These are phyloP conservation scores for Heliconius aoede DNA, from an alignment of 2,888 invertebrate species.

Conservation along the genomic window DNA sequence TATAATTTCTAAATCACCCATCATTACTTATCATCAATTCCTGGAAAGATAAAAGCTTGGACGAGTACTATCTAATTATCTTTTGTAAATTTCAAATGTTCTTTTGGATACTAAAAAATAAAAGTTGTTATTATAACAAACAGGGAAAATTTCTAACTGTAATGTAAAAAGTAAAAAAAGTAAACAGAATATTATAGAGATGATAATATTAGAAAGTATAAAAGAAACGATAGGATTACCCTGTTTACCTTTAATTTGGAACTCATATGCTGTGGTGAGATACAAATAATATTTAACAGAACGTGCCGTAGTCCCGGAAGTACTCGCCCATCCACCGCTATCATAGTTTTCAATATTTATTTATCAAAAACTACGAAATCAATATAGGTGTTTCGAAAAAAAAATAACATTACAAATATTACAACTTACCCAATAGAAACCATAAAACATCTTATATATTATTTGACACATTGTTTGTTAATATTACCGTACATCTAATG, in stretches of 20 bases:
- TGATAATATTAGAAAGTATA: neutral
- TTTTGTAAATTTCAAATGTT: neutral
- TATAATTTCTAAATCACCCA: slow-evolving; percentile 68
- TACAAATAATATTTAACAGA: slow-evolving; percentile 21
- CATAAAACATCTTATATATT: slow-evolving; percentile 58
- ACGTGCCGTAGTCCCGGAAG: slow-evolving; percentile 35
- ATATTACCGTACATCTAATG: slow-evolving; percentile 65
- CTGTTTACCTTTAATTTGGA: slow-evolving; percentile 70
- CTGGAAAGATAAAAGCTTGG: slow-evolving; percentile 78
- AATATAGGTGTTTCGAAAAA: slow-evolving; percentile 71
- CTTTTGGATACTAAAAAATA: neutral
- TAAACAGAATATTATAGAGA: neutral
- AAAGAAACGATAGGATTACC: slow-evolving; percentile 60
- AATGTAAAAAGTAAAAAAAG: slow-evolving; percentile 2
- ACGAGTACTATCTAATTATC: slow-evolving; percentile 63
- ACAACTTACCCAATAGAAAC: slow-evolving; percentile 63
- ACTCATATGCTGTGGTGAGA: slow-evolving; percentile 8
- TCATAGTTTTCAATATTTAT: slow-evolving; percentile 72
- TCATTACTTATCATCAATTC: slow-evolving; percentile 77
- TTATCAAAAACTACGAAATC: slow-evolving; percentile 82
- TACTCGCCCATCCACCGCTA: slow-evolving; percentile 72
- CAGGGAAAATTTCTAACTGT: slow-evolving; percentile 7
- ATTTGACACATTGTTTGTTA: slow-evolving; percentile 69
- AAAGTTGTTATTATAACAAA: slow-evolving; percentile 9
- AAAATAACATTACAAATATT: slow-evolving; percentile 79